phyloP scores from a whole-genome alignment of 2,797 vertebrate species.

The Myotis daubentonii region DNA sequence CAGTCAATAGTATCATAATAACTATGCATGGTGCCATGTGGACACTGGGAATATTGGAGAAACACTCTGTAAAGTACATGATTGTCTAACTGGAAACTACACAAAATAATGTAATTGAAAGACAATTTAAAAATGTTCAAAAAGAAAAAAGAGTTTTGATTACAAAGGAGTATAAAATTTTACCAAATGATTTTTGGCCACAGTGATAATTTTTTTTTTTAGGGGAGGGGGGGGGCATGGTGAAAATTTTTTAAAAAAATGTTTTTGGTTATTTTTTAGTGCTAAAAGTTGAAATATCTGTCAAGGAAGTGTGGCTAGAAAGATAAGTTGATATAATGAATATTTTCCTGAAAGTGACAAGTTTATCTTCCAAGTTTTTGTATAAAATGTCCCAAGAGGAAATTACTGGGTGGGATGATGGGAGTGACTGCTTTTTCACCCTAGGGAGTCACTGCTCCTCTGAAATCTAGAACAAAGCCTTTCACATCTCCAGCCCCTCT shows the following conservation, averaged over 20 bases:
- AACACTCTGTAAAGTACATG: neutral
- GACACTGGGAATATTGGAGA: neutral
- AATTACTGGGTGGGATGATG: constrained; percentile 15
- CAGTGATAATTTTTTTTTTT: neutral
- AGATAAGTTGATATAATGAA: constrained; percentile 57
- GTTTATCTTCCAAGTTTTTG: constrained; percentile 61
- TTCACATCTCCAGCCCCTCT: neutral
- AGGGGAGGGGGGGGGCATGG: neutral
- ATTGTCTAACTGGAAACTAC: neutral
- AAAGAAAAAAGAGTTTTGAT: neutral
- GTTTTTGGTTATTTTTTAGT: neutral
- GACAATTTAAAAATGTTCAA: neutral
- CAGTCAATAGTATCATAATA: neutral
- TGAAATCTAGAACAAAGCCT: neutral
- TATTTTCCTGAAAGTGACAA: constrained; percentile 63
- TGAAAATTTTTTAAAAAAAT: neutral
- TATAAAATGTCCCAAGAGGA: constrained; percentile 57
- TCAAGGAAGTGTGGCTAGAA: constrained; percentile 67
- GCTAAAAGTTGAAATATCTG: constrained; percentile 49
- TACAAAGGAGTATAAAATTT: neutral
- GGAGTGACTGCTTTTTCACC: neutral
- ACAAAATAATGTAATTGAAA: neutral
- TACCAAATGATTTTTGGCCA: neutral
- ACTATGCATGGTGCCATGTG: neutral
- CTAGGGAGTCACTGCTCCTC: neutral